phyloP scores from a whole-genome alignment of 1,140 invertebrate species.

The Macrosteles quadrilineatus region DNA sequence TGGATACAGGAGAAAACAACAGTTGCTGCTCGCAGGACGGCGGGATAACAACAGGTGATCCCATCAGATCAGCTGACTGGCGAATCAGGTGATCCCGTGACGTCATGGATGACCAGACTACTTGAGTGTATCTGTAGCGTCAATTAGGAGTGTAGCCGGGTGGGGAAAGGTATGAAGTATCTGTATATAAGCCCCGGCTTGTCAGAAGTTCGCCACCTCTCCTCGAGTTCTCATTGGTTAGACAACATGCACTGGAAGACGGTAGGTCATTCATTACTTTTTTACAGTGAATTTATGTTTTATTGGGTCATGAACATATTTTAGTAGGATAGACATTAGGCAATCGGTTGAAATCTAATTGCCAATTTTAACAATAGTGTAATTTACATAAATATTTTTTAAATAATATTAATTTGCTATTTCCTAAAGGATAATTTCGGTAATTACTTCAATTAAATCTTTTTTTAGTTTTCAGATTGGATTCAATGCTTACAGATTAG shows the following conservation, averaged over 20 bases:
- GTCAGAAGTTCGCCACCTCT: slow-evolving; percentile 9
- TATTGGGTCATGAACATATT: background rate
- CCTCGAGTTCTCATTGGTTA: background rate
- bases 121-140: slow-evolving; percentile 21
- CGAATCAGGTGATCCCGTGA: no score
- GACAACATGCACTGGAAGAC: slow-evolving; percentile 21
- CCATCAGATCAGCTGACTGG: no score
- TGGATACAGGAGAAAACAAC: no score
- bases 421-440: background rate
- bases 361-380: background rate
- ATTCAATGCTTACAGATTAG: no score
- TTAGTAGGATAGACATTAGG: background rate
- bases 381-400: background rate
- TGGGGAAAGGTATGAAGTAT: slow-evolving; percentile 22
- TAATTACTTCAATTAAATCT: no score
- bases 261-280: slow-evolving; percentile 11
- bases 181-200: slow-evolving; percentile 28
- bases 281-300: background rate
- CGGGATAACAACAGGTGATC: no score
- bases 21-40: no score
- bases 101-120: slow-evolving; percentile 17
- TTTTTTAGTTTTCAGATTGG: no score
- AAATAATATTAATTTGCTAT: background rate
- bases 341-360: background rate
- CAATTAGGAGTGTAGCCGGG: background rate